Base-by-base conservation (phyloP, 2,113 vertebrate species). In the Cephalopholis sonnerati region DNA sequence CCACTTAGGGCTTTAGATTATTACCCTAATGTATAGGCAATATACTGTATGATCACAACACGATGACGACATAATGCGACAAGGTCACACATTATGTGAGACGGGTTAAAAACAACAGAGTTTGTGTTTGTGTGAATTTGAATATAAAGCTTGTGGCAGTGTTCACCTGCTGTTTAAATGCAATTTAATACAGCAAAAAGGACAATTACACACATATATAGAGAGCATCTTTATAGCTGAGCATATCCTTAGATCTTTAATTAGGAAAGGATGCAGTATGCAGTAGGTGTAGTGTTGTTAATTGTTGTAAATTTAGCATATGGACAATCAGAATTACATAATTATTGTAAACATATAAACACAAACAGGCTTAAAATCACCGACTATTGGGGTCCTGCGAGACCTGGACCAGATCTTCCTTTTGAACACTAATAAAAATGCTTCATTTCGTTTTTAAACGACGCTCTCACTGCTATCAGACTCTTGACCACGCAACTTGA, bases 1-100 rank as follows among this genome's bases (percentile, higher is more conserved):
- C 90, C 69, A 82, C 62, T 93, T 91, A 79, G 25, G 81, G 55
- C 46, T 82, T 90, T 32, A 59, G 79, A 87, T 91, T 58, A 91
- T 90, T 79, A 70, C 20, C 74, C 84, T 91, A 87, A 93, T 92
- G 81, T 89, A 94, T 79, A 88, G 86, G 83, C 64, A 86, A 92
- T 85, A 77, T 82, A 83, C 41, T 81, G 59, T 75, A 79, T 85
- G 86, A 87, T 84, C 78, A 66, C 69, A 85, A 81, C 62, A 80
- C 70, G 57, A 64, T 29, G 44, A 20, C 4, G 32, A 77, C 55
- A 29, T 91, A 91, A 93, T 91, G 81, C 27, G 55, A 84, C 71
- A 85, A 82, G 87, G 67, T 90, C 80, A 82, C 77, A 58, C 64
- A 75, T 66, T 81, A 78, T 70, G 57, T 76, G 12, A 76, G 11